A percentile compares a stretch with the other conserved stretches of the same genome.
These are phyloP conservation scores for Cotesia typhae DNA, from an alignment of 1,140 invertebrate genomes.

Conservation along the genomic window DNA sequence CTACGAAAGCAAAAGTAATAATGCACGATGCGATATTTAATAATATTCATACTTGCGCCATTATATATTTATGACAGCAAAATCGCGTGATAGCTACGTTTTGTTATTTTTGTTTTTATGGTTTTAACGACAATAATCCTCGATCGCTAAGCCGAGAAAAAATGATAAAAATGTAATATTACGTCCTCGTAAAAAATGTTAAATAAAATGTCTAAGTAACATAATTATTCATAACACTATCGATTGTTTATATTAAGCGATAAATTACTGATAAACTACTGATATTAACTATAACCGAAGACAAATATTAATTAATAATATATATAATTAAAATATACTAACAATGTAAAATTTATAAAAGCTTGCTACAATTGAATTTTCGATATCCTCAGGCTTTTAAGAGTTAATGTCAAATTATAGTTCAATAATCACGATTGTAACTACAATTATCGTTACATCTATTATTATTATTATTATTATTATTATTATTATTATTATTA, in stretches of 20 bases:
- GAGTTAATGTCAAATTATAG: background rate
- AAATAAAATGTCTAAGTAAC: too few species aligned
- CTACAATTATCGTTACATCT: too few species aligned
- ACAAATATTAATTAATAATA: conserved; percentile 9
- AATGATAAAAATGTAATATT: background rate
- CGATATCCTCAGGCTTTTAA: conserved; percentile 14
- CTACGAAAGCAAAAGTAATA: conserved; percentile 22
- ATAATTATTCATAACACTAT: too few species aligned
- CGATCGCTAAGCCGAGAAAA: conserved; percentile 2
- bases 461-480: too few species aligned
- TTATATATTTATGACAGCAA: conserved; percentile 27
- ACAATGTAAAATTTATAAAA: background rate
- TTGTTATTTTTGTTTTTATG: conserved; percentile 1
- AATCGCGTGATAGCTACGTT: conserved; percentile 21
- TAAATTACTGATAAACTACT: too few species aligned
- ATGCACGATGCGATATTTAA: conserved; percentile 23
- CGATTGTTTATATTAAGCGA: too few species aligned
- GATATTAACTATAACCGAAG: conserved; percentile 23
- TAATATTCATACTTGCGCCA: conserved; percentile 29
- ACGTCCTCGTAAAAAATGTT: too few species aligned
- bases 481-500: too few species aligned
- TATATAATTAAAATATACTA: conserved; percentile 1
- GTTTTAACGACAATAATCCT: background rate
- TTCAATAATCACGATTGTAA: too few species aligned
- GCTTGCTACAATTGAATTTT: conserved; percentile 24